Evolutionary conservation across 2,888 invertebrate species (phyloP), one percentile per base, ranked within the genome.

Genomic region (Ephialtes manifestator): DNA sequence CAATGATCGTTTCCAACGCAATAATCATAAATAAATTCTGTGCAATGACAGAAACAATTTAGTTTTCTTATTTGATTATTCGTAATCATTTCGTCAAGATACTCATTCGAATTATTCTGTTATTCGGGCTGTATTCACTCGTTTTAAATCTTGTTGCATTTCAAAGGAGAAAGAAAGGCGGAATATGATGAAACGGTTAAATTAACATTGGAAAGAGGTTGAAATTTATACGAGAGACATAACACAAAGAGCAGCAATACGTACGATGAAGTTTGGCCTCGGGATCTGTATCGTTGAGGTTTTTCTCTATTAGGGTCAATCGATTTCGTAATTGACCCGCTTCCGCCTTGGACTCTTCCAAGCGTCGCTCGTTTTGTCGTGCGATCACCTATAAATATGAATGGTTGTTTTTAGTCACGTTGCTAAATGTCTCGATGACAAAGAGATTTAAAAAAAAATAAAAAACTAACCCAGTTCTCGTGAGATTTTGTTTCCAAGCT

Each of bases 401-500:
- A 81, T 71, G 15, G 71, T 28, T 11, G 35, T 51, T 15, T 60
- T 67, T 76, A 15, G 39, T 79, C 67, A n/a, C 24, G 63, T 28
- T 4, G n/a, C 20, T 39, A 11, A 58, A 75, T 72, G 48, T 74
- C 58, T 53, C n/a, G 20, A 11, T 20, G 35, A 39, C 20, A 39
- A 65, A 2, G 28, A 28, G 24, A 8, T 8, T 11, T 43, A 20
- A 65, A 65, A 65, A 43, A 10, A 18, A 18, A 89, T 90, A 65
- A 43, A 10, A 18, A 18, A 89, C 90, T 86, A 90, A 96, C 96
- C 98, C 97, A 98, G 87, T 97, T 97, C 91, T 97, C 97, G 94
- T 98, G 98, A 18, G 97, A 97, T 87, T 98, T 97, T 90, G 97
- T 96, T 94, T 98, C 98, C 81, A 97, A 95, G 81, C 96, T 96